Evolutionary conservation across 92 coral and sea anemone genomes (phyloP).

Genomic region (Epizoanthus illoricatus): DNA sequence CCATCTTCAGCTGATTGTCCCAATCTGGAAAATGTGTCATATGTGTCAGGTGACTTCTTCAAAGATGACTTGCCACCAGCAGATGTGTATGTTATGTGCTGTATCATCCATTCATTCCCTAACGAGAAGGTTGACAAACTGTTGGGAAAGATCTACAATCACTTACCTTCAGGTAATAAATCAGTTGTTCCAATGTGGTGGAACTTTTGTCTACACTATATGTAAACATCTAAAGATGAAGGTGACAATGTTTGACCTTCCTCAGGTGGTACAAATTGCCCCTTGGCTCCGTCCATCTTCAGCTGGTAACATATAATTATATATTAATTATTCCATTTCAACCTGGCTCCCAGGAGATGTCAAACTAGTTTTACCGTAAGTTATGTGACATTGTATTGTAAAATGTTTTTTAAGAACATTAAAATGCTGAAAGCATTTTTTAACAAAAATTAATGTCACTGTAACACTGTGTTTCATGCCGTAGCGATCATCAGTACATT

Average conservation of each 20-base stretch:
- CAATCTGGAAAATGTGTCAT: conserved; percentile 12
- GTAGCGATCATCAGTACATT: too few species aligned
- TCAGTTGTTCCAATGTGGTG: too few species aligned
- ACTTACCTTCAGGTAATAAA: background rate
- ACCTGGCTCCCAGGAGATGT: too few species aligned
- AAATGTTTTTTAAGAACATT: too few species aligned
- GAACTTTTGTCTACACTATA: background rate
- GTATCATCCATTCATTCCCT: conserved; percentile 40
- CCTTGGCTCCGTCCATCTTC: background rate
- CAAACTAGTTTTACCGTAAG: too few species aligned
- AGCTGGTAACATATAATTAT: too few species aligned
- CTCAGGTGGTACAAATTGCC: background rate
- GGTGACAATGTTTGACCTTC: background rate
- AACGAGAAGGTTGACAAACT: background rate
- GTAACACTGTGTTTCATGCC: too few species aligned
- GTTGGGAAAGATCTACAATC: background rate
- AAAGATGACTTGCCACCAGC: conserved; percentile 37
- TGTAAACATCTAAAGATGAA: background rate
- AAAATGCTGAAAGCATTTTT: too few species aligned
- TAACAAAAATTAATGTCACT: too few species aligned
- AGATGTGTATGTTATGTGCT: conserved; percentile 38
- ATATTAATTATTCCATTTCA: too few species aligned
- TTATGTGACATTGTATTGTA: too few species aligned
- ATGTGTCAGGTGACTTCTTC: conserved; percentile 43
- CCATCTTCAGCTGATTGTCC: too few species aligned